A percentile compares a stretch with the other conserved stretches of the same genome.
Conservation (phyloP, 2,113 vertebrate genomes). For the Herpetotheres cachinnans region DNA sequence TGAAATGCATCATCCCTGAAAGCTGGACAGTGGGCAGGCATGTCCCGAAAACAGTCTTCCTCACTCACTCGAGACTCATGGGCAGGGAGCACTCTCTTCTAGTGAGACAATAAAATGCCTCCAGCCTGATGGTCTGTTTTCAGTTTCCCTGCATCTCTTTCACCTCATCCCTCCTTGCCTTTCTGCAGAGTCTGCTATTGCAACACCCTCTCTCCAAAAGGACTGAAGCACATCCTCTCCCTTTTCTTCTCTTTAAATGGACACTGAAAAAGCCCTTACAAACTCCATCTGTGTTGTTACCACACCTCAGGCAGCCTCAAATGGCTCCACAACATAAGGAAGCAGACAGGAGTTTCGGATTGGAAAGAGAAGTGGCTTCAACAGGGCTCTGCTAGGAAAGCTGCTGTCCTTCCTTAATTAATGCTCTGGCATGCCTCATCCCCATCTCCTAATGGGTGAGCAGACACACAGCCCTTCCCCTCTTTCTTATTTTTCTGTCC, state of each 20-base stretch:
- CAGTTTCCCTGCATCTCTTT: background rate
- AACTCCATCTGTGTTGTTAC: background rate
- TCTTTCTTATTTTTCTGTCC: background rate
- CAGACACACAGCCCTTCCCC: background rate
- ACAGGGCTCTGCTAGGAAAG: background rate
- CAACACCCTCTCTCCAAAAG: background rate
- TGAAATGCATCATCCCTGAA: background rate
- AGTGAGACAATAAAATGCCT: background rate
- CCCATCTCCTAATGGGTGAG: accelerated
- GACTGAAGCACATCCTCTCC: background rate
- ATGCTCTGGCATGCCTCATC: background rate
- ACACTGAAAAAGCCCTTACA: background rate
- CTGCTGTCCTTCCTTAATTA: background rate
- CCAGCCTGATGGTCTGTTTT: background rate
- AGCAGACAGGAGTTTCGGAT: background rate
- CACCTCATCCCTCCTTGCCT: background rate
- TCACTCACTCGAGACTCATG: accelerated
- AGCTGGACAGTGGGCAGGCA: background rate
- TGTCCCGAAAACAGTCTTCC: background rate
- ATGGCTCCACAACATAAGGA: accelerated
- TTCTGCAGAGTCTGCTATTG: background rate
- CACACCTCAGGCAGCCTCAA: background rate
- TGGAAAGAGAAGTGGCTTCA: background rate
- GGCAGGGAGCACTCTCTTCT: background rate
- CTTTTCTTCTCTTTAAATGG: background rate